phyloP scores from a whole-genome alignment of 2,888 invertebrate genomes.

The Lasioglossum malachurum region DNA sequence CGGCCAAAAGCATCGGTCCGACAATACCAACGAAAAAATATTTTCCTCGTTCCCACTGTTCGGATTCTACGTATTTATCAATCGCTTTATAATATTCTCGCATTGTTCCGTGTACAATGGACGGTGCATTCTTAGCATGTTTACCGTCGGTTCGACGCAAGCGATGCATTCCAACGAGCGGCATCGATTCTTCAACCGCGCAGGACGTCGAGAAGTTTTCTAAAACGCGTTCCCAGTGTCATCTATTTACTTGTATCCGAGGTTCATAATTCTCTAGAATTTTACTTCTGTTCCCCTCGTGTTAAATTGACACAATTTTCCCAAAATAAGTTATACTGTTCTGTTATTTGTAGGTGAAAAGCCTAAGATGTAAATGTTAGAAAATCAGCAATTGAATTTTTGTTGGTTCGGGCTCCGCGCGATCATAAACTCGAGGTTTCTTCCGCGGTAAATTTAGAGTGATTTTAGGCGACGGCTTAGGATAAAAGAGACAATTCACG shows the following conservation, averaged over 20 bases:
- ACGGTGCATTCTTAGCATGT: neutral
- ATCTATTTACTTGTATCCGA: neutral
- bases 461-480: neutral
- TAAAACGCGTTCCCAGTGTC: neutral
- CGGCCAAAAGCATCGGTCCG: neutral
- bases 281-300: no score
- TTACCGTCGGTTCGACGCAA: neutral
- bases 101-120: neutral
- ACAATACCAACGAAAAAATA: neutral
- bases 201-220: neutral
- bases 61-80: neutral
- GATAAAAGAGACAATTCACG: neutral
- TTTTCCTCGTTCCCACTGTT: neutral
- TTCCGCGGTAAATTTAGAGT: neutral
- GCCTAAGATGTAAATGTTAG: no score
- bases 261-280: no score
- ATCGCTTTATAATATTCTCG: neutral
- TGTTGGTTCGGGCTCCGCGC: neutral
- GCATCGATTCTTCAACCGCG: neutral
- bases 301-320: no score
- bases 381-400: neutral
- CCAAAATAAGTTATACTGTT: no score
- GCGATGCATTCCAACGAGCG: neutral
- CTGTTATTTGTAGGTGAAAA: no score
- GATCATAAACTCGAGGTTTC: neutral